phyloP scores from a whole-genome alignment of 2,888 invertebrate genomes.

The Melipona beecheii region DNA sequence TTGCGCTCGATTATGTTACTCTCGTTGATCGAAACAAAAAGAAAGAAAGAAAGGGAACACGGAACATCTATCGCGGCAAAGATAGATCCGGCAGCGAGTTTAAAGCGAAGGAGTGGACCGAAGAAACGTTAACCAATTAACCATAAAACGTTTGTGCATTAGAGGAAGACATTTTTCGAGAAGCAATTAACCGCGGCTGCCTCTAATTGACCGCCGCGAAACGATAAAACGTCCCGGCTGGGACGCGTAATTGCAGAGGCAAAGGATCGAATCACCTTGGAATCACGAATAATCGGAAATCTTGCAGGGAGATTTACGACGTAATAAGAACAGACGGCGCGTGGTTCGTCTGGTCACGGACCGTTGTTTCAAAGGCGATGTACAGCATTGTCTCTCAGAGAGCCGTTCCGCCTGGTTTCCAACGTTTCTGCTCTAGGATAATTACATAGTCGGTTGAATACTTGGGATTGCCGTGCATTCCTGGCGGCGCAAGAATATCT shows the following conservation, averaged over 20 bases:
- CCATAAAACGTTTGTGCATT: slow-evolving; percentile 30
- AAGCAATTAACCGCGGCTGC: slow-evolving; percentile 29
- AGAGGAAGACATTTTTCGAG: slow-evolving; percentile 28
- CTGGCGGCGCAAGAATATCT: not conserved
- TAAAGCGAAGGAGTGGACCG: not conserved
- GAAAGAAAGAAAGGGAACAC: not conserved
- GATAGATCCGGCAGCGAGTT: slow-evolving; percentile 1
- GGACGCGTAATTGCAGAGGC: slow-evolving; percentile 8
- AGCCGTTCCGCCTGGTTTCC: not conserved
- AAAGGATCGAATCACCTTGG: slow-evolving; percentile 7
- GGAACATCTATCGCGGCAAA: not conserved
- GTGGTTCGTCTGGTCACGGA: not conserved
- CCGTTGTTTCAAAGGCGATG: slow-evolving; percentile 13
- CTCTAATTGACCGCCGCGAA: slow-evolving; percentile 27
- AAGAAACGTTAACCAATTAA: slow-evolving; percentile 33
- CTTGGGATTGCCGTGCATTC: not conserved
- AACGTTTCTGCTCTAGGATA: slow-evolving; percentile 20
- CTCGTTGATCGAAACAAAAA: not conserved
- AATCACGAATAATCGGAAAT: slow-evolving; percentile 31
- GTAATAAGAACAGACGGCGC: not conserved
- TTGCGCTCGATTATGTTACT: slow-evolving; percentile 10
- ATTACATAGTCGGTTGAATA: slow-evolving; percentile 34
- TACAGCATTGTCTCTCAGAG: slow-evolving; percentile 32
- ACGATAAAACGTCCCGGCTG: slow-evolving; percentile 5
- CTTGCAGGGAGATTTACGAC: slow-evolving; percentile 23